These are phyloP conservation scores for Taurulus bubalis DNA, from an alignment of 2,113 vertebrate genomes.

Conservation along the genomic window DNA sequence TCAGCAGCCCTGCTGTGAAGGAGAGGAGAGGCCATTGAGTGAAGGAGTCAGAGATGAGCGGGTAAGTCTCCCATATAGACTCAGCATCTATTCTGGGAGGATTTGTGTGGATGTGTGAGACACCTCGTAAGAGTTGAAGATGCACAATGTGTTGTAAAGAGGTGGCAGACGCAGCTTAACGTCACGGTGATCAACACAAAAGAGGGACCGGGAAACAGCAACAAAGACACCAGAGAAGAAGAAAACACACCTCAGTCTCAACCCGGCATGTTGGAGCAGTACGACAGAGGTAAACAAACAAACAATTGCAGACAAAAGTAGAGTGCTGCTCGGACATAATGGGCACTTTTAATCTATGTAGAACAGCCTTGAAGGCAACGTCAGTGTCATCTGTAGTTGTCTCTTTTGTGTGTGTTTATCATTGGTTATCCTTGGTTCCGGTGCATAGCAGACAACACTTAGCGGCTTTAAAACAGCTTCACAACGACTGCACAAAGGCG, in stretches of 20 bases:
- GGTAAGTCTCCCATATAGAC: too few relatives aligned
- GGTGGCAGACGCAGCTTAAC: neutral
- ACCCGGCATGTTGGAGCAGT: neutral
- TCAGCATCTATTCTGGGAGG: neutral
- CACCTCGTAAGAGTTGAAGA: neutral
- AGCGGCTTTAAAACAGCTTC: neutral
- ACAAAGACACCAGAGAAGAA: neutral
- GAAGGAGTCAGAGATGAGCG: too few relatives aligned
- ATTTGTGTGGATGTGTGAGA: too few relatives aligned
- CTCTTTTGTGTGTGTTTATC: neutral
- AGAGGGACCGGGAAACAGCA: neutral
- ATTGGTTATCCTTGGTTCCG: too few relatives aligned
- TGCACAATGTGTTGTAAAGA: neutral
- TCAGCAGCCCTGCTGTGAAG: too few relatives aligned
- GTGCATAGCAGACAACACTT: neutral
- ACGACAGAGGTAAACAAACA: too few relatives aligned
- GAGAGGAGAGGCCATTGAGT: too few relatives aligned
- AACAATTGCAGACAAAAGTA: neutral
- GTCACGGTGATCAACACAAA: neutral
- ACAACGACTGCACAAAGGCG: too few relatives aligned
- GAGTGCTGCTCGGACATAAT: neutral
- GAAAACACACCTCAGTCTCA: too few relatives aligned
- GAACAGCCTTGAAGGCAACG: neutral
- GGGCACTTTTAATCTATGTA: neutral
- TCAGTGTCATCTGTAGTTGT: neutral